A percentile compares a stretch with the other conserved stretches of the same genome.
Evolutionary conservation across 1,140 invertebrate genomes (phyloP).

Genomic region (Tetranychus cinnabarinus): DNA sequence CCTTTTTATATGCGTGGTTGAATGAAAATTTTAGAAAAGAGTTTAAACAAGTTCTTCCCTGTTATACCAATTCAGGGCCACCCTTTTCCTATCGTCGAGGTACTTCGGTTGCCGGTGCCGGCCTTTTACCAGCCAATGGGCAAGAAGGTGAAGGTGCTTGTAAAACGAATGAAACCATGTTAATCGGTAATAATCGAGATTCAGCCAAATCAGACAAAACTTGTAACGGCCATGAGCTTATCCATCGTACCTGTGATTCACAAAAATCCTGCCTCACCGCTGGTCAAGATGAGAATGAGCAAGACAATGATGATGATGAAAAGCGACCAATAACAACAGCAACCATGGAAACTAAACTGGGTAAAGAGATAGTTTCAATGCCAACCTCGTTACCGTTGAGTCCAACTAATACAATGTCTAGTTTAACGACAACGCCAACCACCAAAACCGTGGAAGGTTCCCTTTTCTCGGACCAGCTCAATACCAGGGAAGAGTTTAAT

Average conservation of each 20-base stretch:
- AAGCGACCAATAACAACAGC: neutral
- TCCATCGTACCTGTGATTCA: neutral
- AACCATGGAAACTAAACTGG: too few species aligned
- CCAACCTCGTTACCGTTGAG: too few species aligned
- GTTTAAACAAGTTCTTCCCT: conserved; percentile 33
- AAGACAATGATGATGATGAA: too few species aligned
- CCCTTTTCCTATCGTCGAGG: too few species aligned
- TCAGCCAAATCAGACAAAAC: neutral
- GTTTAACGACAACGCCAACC: too few species aligned
- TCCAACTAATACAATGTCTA: too few species aligned
- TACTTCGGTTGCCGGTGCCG: neutral
- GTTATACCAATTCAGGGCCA: neutral
- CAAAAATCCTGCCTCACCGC: too few species aligned
- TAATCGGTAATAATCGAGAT: neutral
- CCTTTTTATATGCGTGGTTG: conserved; percentile 48
- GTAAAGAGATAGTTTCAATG: neutral
- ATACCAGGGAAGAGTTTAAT: too few species aligned
- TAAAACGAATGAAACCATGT: neutral
- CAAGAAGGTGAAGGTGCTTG: neutral
- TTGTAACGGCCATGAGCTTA: neutral
- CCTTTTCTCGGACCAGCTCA: too few species aligned
- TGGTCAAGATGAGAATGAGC: too few species aligned
- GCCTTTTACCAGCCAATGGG: neutral
- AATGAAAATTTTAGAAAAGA: conserved; percentile 96
- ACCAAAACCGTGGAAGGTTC: too few species aligned